Evolutionary conservation across 30 jellyfish, hydroid and myxozoan species (phyloP), one percentile per base, ranked within the genome.

Genomic region (Rhopilema esculentum): DNA sequence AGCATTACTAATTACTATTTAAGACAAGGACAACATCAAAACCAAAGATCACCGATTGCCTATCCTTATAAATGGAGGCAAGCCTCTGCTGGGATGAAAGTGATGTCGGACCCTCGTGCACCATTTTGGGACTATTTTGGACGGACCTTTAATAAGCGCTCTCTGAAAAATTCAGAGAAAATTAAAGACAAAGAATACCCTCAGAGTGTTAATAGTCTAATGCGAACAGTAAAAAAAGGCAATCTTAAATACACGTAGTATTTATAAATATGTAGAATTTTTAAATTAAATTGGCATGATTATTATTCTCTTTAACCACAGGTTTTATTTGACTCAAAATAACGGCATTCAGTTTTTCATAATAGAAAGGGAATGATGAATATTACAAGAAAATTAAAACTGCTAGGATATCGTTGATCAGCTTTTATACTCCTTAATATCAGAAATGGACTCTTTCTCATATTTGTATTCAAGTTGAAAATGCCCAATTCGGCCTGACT

Each of bases 41-140:
- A 51, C 18, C 87, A 74, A 27, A 57, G 76, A 28, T 65, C 93
- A 6, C 25, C 82, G 82, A 80, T 80, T 61, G 51, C 49, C 28
- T 69, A 68, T 67, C 69, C 70, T 18, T 80, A 72, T 66, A 72
- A 89, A 62, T 73, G 87, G 86, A 65, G 89, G 57, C 48, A 72
- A 4, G 69, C 78, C 16, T 27, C 67, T 0, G 64, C 75, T 2
- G 82, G 85, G 6, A 72, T 32, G 48, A 66, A 79, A 63, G 67
- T 80, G 64, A 72, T 62, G 26, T 25, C 97, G 16, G 76, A 53
- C n/a, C 91, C 93, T 21, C 83, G 78, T 30, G 91, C 96, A 20
- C 88, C 83, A 50, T 51, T 95, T 29, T 95, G 99, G 99, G 98
- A 95, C 72, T 95, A 84, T 71, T 80, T 95, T 52, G 97, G 99